Base-by-base conservation (phyloP, 2,888 invertebrate species). In the Parelbella ahira region DNA sequence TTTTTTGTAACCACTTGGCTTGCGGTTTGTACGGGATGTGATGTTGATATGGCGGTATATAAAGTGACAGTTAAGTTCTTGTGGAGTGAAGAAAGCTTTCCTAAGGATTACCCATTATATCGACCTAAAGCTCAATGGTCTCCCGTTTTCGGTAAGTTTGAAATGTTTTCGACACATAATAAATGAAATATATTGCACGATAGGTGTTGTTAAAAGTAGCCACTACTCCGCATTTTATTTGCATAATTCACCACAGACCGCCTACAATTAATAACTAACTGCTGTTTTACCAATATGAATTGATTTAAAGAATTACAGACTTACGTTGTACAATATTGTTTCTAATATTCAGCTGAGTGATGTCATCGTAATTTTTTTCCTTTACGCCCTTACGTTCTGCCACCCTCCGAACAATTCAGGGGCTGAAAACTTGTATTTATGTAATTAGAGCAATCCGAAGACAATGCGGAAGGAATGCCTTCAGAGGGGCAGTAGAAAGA, bases 91-190 rank as follows among this genome's bases (percentile, higher is more conserved):
- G 93, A 94, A 51, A 89, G 91, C 51, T 97, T 97, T 74, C 97
- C 97, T 6, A 96, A 95, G 72, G 96, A 97, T 78, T 97, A 95
- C 76, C 97, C 97, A 0, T 92, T 92, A 64, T 93, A 94, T 91
- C 90, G 96, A 58, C 97, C 97, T 4, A 93, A 94, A 42, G 97
- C 97, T 5, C 97, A 97, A 70, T 97, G 96, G 94, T 96, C 97
- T 59, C 93, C 93, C 74, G 91, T 96, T 51, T 91, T 97, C 69
- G 97, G 97, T 97, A 75, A 92, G 95, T 90, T 33, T 12, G 19
- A 29, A 7, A 27, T 4, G 10, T n/a, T n/a, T n/a, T n/a, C n/a
- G n/a, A n/a, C n/a, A n/a, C n/a, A n/a, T n/a, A n/a, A n/a, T n/a
- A n/a, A n/a, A n/a, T n/a, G n/a, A n/a, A n/a, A n/a, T n/a, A n/a